Evolutionary conservation across 2,797 vertebrate genomes (phyloP).

Genomic region (Corythornis leucogaster): DNA sequence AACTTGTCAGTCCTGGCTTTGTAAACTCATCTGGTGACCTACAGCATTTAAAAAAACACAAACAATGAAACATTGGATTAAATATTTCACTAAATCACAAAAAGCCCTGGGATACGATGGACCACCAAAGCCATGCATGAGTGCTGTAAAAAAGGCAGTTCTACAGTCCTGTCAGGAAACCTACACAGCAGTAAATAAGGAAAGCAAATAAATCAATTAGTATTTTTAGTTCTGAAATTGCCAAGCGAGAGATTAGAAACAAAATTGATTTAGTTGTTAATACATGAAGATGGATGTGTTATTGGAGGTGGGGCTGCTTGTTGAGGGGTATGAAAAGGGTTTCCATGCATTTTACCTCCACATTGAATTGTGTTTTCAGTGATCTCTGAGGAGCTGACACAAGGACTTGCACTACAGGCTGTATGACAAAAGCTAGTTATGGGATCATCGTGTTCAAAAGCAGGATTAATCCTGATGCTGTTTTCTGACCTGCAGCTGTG

Average conservation of each 20-base stretch:
- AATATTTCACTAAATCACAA: not conserved
- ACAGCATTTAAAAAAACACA: not conserved
- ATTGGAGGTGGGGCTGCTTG: not conserved
- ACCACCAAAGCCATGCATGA: slow-evolving; percentile 8
- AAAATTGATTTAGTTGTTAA: not conserved
- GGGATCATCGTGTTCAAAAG: slow-evolving; percentile 85
- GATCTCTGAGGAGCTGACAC: slow-evolving; percentile 74
- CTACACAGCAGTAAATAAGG: not conserved
- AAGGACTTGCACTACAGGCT: slow-evolving; percentile 78
- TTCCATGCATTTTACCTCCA: slow-evolving; percentile 80
- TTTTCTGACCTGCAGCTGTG: slow-evolving; percentile 80
- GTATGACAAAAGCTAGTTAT: slow-evolving; percentile 75
- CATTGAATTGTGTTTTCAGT: slow-evolving; percentile 80
- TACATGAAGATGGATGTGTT: not conserved
- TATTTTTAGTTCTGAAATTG: slow-evolving; percentile 30
- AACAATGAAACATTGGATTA: not conserved
- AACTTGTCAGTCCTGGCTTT: slow-evolving; percentile 78
- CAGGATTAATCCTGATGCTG: slow-evolving; percentile 84
- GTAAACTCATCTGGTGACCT: slow-evolving; percentile 87
- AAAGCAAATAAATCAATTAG: slow-evolving; percentile 1
- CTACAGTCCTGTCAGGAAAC: not conserved
- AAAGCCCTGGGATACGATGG: not conserved
- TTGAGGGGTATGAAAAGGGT: not conserved
- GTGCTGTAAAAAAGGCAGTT: not conserved
- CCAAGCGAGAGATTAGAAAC: not conserved